Evolutionary conservation across 2,113 vertebrate species (phyloP).

Genomic region (Centropus bengalensis): DNA sequence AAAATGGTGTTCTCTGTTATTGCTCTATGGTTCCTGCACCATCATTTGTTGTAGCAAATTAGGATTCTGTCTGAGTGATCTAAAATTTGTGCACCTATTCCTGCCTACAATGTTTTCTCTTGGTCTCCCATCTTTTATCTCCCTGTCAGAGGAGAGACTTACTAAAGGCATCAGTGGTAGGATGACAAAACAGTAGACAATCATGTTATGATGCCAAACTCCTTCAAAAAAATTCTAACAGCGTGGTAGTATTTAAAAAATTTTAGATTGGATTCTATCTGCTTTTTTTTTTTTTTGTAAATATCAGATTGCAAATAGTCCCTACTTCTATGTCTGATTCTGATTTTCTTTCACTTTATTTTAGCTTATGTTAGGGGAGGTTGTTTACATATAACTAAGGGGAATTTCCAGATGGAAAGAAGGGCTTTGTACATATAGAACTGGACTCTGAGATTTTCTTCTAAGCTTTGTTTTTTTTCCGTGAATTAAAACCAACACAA

Average conservation of each 20-base stretch:
- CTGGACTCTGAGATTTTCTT: background rate
- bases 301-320: background rate
- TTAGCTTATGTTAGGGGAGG: background rate
- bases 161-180: background rate
- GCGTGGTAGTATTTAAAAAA: background rate
- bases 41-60: background rate
- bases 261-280: background rate
- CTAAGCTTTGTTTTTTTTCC: background rate
- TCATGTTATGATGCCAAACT: background rate
- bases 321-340: background rate
- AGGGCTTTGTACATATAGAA: background rate
- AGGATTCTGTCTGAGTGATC: background rate
- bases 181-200: background rate
- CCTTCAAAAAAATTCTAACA: background rate
- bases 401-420: conserved; percentile 61
- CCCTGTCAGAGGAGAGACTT: background rate
- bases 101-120: background rate
- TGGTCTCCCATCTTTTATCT: background rate
- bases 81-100: background rate
- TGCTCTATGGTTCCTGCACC: background rate
- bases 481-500: conserved; percentile 28
- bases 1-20: background rate
- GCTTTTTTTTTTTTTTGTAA: background rate
- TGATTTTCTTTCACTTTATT: conserved; percentile 36
- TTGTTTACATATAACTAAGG: conserved; percentile 32